Base-by-base conservation (phyloP, 1,140 invertebrate species). In the Lepidostoma basale region DNA sequence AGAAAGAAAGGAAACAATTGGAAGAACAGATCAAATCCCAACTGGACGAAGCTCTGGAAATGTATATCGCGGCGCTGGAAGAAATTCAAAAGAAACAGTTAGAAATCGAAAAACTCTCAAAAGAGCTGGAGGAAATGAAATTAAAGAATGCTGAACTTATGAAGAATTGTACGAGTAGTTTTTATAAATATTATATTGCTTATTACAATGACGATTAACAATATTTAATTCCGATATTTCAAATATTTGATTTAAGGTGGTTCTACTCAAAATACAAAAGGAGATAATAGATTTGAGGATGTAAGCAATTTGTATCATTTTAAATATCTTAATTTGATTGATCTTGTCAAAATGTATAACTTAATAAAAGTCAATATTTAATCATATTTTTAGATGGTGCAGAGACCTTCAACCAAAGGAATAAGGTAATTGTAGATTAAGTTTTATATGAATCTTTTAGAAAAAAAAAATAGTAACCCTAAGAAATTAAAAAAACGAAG, bases 11-110 rank as follows among this genome's bases (percentile, higher is more conserved):
- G 26, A 44, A 45, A 16, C 23, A 62, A 44, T 28, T 62, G 2
- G 59, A 62, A 45, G n/a, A 62, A 18, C 40, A 45, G 20, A 62
- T 62, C 3, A 44, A 45, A 20, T 12, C 59, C 12, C 59, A 62
- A 14, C 16, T 62, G 25, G 59, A 44, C 5, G 59, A 62, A 47
- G 39, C 42, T 18, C n/a, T 62, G n/a, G 16, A 45, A 20, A 62
- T 62, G 42, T 62, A 62, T 12, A 44, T 45, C 3, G 3, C 16
- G 2, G 59, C 59, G 1, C 25, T 45, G 9, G 26, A 62, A n/a
- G 59, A 62, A 20, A 26, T 62, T 3, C 40, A 62, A 18, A 25
- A 62, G 25, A 62, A 62, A 30, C 40, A 62, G 20, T 14, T 40
- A 12, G 40, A 62, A 12, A 14, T 62, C 9, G 59, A 45, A 3